Evolutionary conservation across 1,140 invertebrate genomes (phyloP), one percentile per base, ranked within the genome.

Genomic region (Drosophila guanche): DNA sequence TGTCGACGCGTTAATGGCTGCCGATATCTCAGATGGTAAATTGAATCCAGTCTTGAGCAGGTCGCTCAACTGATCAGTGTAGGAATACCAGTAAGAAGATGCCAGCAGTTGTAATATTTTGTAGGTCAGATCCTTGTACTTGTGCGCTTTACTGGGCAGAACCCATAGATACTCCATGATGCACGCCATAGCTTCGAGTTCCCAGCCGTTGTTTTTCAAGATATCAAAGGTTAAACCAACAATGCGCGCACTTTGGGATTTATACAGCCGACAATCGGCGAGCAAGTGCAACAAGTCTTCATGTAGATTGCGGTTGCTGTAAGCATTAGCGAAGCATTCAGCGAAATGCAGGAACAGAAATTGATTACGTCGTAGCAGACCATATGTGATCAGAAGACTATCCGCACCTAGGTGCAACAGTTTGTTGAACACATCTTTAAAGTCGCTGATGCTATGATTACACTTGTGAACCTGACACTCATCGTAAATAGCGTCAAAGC

Each of bases 81-180:
- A 81, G 29, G 62, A 63, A 2, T 50, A 37, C 81, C 81, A 86
- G 61, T 86, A 72, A 6, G 22, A 16, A 1, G 2, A 7, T 0
- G 50, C 20, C 5, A 86, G 1, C 8, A 86, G 52, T 0, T 43
- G 2, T 0, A 86, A 42, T 12, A 81, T 22, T 0, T 25, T 8
- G 0, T 10, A 1, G 0, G 46, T 57, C 8, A 78, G n/a, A 0
- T 67, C 45, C 0, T 16, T 43, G 42, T 16, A 65, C 14, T 42
- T 37, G 0, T 12, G 4, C 0, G 65, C 65, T 12, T 43, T 46
- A 22, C 16, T 14, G 1, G 77, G 61, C 6, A 50, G 7, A 3
- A 3, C 0, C 80, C 76, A 85, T 25, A 85, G 2, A 40, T 86
- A 23, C 0, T 63, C 8, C 81, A 84, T 85, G 1, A 84, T 40